phyloP scores from a whole-genome alignment of 2,113 vertebrate genomes.

The Terrapene triunguis region DNA sequence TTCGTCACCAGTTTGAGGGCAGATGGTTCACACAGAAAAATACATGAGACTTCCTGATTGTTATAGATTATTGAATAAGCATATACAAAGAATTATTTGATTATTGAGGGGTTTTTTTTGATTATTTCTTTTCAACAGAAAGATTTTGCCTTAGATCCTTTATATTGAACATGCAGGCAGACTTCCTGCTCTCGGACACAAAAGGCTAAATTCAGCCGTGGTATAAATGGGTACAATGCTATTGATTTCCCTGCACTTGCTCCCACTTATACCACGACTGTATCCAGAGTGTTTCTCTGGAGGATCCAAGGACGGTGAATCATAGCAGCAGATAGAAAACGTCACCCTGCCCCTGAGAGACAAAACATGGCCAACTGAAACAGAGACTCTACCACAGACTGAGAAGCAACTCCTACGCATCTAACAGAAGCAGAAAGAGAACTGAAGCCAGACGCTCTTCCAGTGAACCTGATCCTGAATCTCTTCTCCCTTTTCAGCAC shows the following conservation, averaged over 20 bases:
- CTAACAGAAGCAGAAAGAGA: conserved; percentile 1
- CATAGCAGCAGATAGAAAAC: neutral
- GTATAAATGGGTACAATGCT: neutral
- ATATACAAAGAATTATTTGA: neutral
- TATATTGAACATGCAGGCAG: neutral
- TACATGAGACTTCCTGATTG: neutral
- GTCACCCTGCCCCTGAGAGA: neutral
- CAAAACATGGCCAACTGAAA: neutral
- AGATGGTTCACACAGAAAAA: neutral
- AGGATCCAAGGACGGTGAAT: neutral
- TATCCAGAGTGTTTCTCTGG: neutral
- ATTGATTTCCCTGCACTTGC: neutral
- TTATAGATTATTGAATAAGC: neutral
- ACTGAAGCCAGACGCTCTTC: neutral
- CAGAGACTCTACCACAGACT: neutral
- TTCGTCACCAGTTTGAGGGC: neutral
- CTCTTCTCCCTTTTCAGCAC: neutral
- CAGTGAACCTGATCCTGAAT: neutral
- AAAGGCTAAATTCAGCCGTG: neutral
- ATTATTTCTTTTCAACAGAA: conserved; percentile 18
- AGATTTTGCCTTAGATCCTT: neutral
- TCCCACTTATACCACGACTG: neutral
- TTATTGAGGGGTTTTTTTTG: neutral
- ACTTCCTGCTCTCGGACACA: neutral
- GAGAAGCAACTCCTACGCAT: neutral